A percentile compares a stretch with the other conserved stretches of the same genome.
phyloP scores from a whole-genome alignment of 1,140 invertebrate species.

The Oryctes rhinoceros region DNA sequence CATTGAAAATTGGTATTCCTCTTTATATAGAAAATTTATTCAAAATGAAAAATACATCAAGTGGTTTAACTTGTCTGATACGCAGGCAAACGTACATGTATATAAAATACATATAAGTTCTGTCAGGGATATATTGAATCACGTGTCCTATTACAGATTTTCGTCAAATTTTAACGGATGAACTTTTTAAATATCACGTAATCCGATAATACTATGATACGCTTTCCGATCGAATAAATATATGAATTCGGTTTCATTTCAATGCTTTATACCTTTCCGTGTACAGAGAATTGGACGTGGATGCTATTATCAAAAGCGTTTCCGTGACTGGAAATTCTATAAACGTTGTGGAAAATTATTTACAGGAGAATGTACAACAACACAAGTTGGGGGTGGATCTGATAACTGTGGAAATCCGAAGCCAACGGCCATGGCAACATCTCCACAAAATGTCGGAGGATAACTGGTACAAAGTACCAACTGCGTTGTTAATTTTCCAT shows the following conservation, averaged over 20 bases:
- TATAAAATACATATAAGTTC: constrained; percentile 16
- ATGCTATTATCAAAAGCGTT: too few relatives aligned
- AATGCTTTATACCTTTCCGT: neutral
- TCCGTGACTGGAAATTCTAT: too few relatives aligned
- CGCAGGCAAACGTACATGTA: neutral
- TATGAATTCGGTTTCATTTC: neutral
- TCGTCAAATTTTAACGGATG: constrained; percentile 19
- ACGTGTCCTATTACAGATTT: neutral
- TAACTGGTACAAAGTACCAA: too few relatives aligned
- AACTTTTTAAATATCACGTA: constrained; percentile 19
- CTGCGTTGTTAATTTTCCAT: too few relatives aligned
- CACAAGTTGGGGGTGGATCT: too few relatives aligned
- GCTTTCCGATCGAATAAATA: neutral
- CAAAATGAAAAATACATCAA: constrained; percentile 38
- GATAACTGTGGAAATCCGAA: too few relatives aligned
- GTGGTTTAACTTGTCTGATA: constrained; percentile 24
- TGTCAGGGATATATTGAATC: neutral
- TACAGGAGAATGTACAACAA: too few relatives aligned
- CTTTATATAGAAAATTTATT: constrained; percentile 34
- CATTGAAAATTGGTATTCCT: constrained; percentile 28
- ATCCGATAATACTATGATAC: neutral
- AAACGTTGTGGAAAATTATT: too few relatives aligned
- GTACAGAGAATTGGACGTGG: too few relatives aligned
- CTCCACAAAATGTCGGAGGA: too few relatives aligned
- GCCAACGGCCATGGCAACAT: too few relatives aligned